A percentile compares a stretch with the other conserved stretches of the same genome.
phyloP scores from a whole-genome alignment of 92 coral and sea anemone genomes.

The Bergia puertoricense region DNA sequence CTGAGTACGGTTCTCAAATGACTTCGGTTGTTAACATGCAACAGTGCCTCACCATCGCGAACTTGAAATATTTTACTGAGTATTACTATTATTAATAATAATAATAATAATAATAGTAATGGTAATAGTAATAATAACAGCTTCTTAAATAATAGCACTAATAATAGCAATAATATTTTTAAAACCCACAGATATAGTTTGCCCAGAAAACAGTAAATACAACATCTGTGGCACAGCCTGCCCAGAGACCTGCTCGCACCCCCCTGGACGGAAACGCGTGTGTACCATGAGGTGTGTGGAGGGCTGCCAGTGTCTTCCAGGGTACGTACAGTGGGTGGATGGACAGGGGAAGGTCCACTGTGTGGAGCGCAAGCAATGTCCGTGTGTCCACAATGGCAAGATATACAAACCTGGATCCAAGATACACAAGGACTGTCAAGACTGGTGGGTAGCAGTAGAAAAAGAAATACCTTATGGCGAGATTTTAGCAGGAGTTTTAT shows the following conservation, averaged over 20 bases:
- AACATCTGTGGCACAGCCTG: slow-evolving; percentile 71
- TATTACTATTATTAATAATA: too few relatives aligned
- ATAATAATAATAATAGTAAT: too few relatives aligned
- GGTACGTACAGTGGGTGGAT: slow-evolving; percentile 63
- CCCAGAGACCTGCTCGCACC: slow-evolving; percentile 65
- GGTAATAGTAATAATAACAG: too few relatives aligned
- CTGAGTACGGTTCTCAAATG: too few relatives aligned
- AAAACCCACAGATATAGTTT: slow-evolving; percentile 49
- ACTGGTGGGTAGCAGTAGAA: slow-evolving; percentile 47
- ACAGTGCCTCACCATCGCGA: too few relatives aligned
- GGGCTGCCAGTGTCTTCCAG: slow-evolving; percentile 77
- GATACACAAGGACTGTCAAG: slow-evolving; percentile 61
- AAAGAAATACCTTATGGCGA: too few relatives aligned
- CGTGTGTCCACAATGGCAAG: slow-evolving; percentile 62
- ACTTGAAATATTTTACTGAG: too few relatives aligned
- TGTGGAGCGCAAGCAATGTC: slow-evolving; percentile 58
- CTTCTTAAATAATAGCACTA: background rate
- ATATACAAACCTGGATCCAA: slow-evolving; percentile 60
- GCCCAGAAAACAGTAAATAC: slow-evolving; percentile 69
- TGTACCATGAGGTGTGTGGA: slow-evolving; percentile 78
- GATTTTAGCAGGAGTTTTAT: too few relatives aligned
- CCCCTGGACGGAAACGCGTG: slow-evolving; percentile 58
- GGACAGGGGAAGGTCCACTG: slow-evolving; percentile 64
- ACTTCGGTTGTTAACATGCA: too few relatives aligned
- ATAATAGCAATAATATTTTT: too few relatives aligned